phyloP scores from a whole-genome alignment of 2,113 vertebrate genomes.

The Fregata magnificens region DNA sequence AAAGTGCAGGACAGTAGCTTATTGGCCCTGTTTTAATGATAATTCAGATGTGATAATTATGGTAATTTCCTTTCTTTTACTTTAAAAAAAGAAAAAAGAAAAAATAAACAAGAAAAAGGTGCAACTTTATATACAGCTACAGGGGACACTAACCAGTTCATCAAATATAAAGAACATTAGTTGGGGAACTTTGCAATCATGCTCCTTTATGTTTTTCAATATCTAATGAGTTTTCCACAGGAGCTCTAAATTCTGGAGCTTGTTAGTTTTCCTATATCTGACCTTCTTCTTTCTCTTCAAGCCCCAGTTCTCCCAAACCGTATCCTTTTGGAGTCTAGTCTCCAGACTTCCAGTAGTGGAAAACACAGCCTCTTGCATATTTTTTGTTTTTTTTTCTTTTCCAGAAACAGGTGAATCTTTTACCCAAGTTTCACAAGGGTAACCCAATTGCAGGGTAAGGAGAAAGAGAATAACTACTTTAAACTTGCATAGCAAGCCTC shows the following conservation, averaged over 20 bases:
- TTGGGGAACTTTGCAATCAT: not conserved
- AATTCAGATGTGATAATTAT: not conserved
- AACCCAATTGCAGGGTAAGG: not conserved
- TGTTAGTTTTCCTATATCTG: not conserved
- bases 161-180: not conserved
- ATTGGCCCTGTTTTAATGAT: not conserved
- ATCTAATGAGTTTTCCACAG: not conserved
- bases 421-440: not conserved
- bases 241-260: not conserved
- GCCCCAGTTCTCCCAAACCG: fast-evolving
- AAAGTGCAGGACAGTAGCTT: not conserved
- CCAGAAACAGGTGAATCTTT: not conserved
- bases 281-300: not conserved
- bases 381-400: not conserved
- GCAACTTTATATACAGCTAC: not conserved
- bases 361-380: not conserved
- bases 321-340: not conserved
- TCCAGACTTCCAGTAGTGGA: not conserved
- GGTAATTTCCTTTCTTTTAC: not conserved
- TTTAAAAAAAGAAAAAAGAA: not conserved
- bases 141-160: not conserved
- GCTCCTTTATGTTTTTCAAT: not conserved
- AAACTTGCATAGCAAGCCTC: not conserved
- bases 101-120: not conserved
- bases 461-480: not conserved